These are phyloP conservation scores for Therioaphis trifolii DNA, from an alignment of 2,888 invertebrate genomes.

Conservation along the genomic window DNA sequence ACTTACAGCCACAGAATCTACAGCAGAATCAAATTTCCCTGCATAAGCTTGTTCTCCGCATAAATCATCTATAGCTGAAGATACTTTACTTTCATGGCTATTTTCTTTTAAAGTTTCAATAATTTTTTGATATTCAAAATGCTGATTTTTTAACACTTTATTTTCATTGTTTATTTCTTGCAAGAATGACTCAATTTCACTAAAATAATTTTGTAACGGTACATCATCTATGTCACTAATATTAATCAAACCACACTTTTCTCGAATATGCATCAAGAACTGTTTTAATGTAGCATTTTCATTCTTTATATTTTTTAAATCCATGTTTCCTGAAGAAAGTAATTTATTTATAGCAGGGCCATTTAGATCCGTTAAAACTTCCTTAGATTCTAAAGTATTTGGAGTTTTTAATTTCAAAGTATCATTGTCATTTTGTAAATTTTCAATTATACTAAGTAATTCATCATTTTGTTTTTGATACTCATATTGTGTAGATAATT, in stretches of 20 bases:
- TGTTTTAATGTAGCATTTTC: constrained; percentile 18
- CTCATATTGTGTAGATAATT: constrained; percentile 29
- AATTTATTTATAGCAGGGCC: background rate
- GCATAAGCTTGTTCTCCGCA: background rate
- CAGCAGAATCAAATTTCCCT: background rate
- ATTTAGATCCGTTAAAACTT: constrained; percentile 43
- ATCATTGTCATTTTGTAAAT: constrained; percentile 40
- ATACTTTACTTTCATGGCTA: background rate
- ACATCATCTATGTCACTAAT: background rate
- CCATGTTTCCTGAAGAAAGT: background rate
- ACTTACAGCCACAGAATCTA: background rate
- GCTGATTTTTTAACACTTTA: background rate
- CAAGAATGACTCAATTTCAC: background rate
- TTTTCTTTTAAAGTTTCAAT: background rate
- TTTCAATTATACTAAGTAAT: constrained; percentile 17
- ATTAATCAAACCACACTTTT: constrained; percentile 10
- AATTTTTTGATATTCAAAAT: constrained; percentile 1
- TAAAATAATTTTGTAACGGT: background rate
- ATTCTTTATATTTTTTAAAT: constrained; percentile 10
- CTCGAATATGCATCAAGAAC: constrained; percentile 16
- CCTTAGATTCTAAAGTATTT: background rate
- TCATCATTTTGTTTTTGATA: constrained; percentile 22
- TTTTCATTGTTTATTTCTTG: constrained; percentile 42
- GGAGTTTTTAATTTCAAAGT: constrained; percentile 18
- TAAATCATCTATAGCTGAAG: background rate